Base-by-base conservation (phyloP, 2,797 vertebrate genomes). In the Danio aesculapii region DNA sequence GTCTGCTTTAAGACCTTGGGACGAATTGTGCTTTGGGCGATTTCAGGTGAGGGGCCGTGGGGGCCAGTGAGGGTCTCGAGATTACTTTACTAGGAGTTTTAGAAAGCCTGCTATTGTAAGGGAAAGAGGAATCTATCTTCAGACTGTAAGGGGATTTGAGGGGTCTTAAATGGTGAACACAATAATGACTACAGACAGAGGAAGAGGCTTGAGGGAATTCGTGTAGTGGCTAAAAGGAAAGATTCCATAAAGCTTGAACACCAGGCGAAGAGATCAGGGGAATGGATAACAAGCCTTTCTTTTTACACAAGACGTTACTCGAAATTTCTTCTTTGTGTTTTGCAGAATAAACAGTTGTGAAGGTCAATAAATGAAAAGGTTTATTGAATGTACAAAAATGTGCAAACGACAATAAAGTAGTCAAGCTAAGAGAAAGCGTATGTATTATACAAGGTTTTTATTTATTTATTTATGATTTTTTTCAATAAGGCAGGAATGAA, bases 161-260 rank as follows among this genome's bases (percentile, higher is more conserved):
- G 75, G 46, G 79, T 71, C 64, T 82, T 83, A 69, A 75, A 85
- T 62, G 61, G 68, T 52, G 63, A 82, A 71, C 68, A 72, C 81
- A 67, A 67, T 85, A 85, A 88, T 83, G 81, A 79, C 62, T 77
- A 16, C 21, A 75, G 78, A 41, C 73, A 64, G 58, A 47, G 76
- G 79, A 77, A 71, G 59, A 61, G 55, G 50, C 75, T 62, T 55
- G 58, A 82, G 81, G 63, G 75, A 64, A 85, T 79, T 62, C 21
- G 71, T 72, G 53, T 59, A 81, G 66, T 30, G 58, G 66, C 71
- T 55, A 19, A 70, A 67, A 63, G 57, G 62, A 69, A 58, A 49
- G 53, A 61, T 58, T 58, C 19, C 43, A 1, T 19, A 43, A 69
- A 43, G 64, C 62, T 77, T 43, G 30, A 77, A 30, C 52, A 12